Conservation (phyloP, 2,113 vertebrate genomes). For the Leucoraja erinaceus region DNA sequence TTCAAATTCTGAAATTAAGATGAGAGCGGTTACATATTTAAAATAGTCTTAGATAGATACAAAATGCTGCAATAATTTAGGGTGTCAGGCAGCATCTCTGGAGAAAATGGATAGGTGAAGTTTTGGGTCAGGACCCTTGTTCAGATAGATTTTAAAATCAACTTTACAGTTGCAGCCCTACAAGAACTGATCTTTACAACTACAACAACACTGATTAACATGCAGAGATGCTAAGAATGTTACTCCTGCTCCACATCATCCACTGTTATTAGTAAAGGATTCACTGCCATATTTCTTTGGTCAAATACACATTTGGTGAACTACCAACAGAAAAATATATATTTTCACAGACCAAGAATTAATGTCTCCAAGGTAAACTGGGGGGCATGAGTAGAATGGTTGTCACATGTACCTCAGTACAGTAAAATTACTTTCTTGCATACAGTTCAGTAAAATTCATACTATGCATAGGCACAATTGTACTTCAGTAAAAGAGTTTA, state of each 20-base stretch:
- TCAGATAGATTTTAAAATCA: too few relatives aligned
- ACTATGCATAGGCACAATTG: too few relatives aligned
- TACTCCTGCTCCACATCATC: background rate
- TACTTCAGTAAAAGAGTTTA: too few relatives aligned
- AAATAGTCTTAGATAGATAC: background rate
- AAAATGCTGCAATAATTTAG: too few relatives aligned
- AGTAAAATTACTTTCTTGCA: too few relatives aligned
- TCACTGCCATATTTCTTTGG: background rate
- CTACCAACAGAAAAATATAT: background rate
- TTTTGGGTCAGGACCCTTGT: too few relatives aligned
- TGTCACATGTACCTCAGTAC: too few relatives aligned
- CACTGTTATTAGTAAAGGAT: background rate
- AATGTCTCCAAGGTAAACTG: background rate
- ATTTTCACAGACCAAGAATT: background rate
- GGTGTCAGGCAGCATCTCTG: too few relatives aligned
- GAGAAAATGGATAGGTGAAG: too few relatives aligned
- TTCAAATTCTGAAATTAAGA: conserved; percentile 77
- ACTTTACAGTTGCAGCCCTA: too few relatives aligned
- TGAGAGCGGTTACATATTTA: background rate
- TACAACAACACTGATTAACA: background rate
- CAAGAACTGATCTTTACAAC: background rate
- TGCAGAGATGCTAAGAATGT: background rate
- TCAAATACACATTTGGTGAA: background rate
- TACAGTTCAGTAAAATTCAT: too few relatives aligned
- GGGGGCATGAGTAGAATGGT: background rate